Conservation (phyloP, 2,888 invertebrate genomes). For the Eupithecia exiguata region DNA sequence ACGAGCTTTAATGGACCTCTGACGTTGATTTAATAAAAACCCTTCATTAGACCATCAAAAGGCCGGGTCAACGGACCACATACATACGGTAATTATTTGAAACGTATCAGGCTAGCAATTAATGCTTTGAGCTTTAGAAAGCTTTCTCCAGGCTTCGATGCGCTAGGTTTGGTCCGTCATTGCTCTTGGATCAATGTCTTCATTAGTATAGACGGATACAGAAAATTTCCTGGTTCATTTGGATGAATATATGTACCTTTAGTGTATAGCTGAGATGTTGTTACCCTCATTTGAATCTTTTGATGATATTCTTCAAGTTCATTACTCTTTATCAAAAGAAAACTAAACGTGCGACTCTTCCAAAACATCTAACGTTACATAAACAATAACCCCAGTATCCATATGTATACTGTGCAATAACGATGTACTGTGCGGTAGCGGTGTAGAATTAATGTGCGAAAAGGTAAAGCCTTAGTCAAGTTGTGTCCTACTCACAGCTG, state of each 20-base stretch:
- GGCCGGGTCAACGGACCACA: conserved; percentile 51
- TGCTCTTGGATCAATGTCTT: conserved; percentile 16
- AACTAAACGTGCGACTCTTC: background rate
- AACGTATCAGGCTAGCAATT: conserved; percentile 56
- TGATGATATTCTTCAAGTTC: background rate
- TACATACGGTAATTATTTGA: conserved; percentile 55
- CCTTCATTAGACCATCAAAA: conserved; percentile 77
- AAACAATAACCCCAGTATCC: no score
- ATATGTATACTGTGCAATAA: no score
- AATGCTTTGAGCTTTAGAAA: conserved; percentile 49
- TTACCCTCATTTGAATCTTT: background rate
- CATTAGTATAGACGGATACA: conserved; percentile 6
- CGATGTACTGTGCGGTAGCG: no score
- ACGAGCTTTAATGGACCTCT: conserved; percentile 76
- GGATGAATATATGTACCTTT: background rate
- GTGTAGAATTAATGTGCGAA: no score
- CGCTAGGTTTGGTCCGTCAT: conserved; percentile 17
- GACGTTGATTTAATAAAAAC: conserved; percentile 83
- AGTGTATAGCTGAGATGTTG: background rate
- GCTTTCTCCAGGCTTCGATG: conserved; percentile 49
- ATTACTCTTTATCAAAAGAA: background rate
- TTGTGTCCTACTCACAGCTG: background rate
- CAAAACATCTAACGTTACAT: background rate
- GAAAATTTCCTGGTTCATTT: conserved; percentile 6
- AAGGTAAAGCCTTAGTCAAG: background rate